Conservation (phyloP, 92 coral and sea anemone genomes). For the Porites cylindrica region DNA sequence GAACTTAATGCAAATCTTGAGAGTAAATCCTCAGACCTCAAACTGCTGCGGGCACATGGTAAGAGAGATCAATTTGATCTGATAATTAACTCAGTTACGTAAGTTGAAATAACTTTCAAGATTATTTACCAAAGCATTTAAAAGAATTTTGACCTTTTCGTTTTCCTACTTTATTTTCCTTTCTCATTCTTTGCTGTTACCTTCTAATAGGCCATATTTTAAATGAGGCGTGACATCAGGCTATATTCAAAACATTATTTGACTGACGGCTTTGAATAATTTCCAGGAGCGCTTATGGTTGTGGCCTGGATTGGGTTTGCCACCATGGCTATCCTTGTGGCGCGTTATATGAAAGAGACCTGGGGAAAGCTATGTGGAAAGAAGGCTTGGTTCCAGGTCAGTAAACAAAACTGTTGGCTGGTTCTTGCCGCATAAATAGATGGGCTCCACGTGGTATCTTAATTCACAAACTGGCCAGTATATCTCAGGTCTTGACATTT, state of each 20-base stretch:
- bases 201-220: too few species aligned
- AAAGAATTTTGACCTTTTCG: too few species aligned
- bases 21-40: slow-evolving; percentile 33
- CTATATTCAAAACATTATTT: neutral
- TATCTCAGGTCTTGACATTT: too few species aligned
- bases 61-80: neutral
- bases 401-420: neutral
- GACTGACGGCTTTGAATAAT: neutral
- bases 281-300: slow-evolving; percentile 65
- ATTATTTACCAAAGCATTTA: too few species aligned
- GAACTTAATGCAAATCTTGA: slow-evolving; percentile 15
- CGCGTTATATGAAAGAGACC: slow-evolving; percentile 71
- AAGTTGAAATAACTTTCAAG: too few species aligned
- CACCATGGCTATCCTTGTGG: slow-evolving; percentile 66
- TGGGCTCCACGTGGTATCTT: too few species aligned
- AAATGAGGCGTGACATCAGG: too few species aligned
- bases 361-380: slow-evolving; percentile 73
- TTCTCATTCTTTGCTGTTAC: neutral
- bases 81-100: too few species aligned
- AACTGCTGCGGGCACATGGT: slow-evolving; percentile 70
- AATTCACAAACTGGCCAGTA: too few species aligned
- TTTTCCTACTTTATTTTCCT: neutral
- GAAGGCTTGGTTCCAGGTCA: slow-evolving; percentile 80
- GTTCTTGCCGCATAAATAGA: too few species aligned
- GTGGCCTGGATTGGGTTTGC: slow-evolving; percentile 77